These are phyloP conservation scores for Coendou prehensilis DNA, from an alignment of 2,797 vertebrate species.

Conservation along the genomic window DNA sequence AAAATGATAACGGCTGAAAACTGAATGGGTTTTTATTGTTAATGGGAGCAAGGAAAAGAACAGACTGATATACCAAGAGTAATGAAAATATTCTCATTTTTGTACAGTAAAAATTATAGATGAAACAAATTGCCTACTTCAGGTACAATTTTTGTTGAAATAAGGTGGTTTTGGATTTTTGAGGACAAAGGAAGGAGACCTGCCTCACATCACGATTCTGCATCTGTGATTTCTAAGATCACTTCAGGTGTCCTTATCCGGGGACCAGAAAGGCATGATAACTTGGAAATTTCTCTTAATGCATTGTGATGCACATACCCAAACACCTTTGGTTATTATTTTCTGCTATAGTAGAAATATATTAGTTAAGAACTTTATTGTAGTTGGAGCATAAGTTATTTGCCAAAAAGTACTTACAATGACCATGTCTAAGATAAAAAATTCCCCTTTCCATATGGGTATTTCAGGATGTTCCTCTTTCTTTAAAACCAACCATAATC, in stretches of 20 bases:
- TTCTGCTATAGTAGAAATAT: not conserved
- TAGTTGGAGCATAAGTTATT: not conserved
- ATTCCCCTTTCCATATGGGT: not conserved
- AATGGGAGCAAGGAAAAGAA: constrained; percentile 85
- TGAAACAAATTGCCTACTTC: constrained; percentile 53
- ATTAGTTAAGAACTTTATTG: not conserved
- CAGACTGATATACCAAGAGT: not conserved
- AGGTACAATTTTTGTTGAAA: not conserved
- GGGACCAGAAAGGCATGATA: not conserved
- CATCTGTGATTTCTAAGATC: constrained; percentile 6
- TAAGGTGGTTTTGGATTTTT: constrained; percentile 28
- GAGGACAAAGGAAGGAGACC: not conserved
- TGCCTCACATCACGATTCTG: not conserved
- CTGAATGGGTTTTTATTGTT: constrained; percentile 88
- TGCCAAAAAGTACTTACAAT: not conserved
- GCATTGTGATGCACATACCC: not conserved
- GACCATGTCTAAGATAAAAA: not conserved
- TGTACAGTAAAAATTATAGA: constrained; percentile 49
- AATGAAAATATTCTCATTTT: constrained; percentile 73
- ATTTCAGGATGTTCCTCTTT: not conserved
- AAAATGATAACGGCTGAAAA: constrained; percentile 89
- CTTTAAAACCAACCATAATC: not conserved
- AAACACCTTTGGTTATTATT: constrained; percentile 21
- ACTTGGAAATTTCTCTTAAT: not conserved
- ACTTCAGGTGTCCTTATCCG: not conserved